Percentiles rank a stretch among this genome's conserved stretches.
Conservation (phyloP, 2,797 vertebrate species). For the Notoglanidium macrostoma region DNA sequence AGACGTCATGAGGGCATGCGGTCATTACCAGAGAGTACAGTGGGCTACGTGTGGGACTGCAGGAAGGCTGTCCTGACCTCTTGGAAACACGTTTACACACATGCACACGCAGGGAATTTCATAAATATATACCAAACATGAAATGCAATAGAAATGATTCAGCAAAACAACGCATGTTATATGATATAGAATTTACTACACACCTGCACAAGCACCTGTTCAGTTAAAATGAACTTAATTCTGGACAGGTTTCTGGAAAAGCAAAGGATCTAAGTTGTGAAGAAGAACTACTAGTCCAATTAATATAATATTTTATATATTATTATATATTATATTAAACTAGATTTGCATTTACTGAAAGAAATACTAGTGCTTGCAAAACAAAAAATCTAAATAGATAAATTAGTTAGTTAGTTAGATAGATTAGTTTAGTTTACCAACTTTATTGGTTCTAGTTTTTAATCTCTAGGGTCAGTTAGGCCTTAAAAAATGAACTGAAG, state of each 20-base stretch:
- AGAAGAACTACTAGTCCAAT: background rate
- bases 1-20: conserved; percentile 32
- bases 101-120: background rate
- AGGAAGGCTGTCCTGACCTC: conserved; percentile 19
- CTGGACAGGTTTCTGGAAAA: background rate
- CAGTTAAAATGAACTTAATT: background rate
- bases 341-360: too few relatives aligned
- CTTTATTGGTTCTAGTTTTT: too few relatives aligned
- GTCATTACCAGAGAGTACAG: conserved; percentile 23
- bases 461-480: too few relatives aligned
- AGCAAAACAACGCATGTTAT: background rate
- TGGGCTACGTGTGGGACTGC: conserved; percentile 47
- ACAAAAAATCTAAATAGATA: too few relatives aligned
- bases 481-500: too few relatives aligned
- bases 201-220: background rate
- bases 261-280: background rate
- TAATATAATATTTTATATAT: background rate
- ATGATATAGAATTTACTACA: background rate
- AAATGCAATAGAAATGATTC: background rate
- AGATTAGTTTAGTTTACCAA: too few relatives aligned
- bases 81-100: conserved; percentile 8
- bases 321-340: too few relatives aligned
- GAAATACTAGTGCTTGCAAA: too few relatives aligned
- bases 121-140: background rate
- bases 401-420: too few relatives aligned